Conservation (phyloP, 2,797 vertebrate species). For the Falco cherrug region DNA sequence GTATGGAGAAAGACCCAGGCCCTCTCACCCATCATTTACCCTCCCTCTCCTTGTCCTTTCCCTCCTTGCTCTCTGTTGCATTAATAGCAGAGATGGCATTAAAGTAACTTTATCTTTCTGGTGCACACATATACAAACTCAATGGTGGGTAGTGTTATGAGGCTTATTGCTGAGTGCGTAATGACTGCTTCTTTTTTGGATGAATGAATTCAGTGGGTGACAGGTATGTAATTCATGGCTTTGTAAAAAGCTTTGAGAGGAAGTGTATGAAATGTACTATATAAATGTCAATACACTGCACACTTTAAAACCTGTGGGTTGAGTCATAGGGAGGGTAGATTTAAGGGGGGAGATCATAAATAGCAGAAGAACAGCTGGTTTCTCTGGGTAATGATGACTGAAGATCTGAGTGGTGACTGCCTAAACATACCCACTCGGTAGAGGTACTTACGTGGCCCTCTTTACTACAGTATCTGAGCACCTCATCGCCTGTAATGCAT, state of each 20-base stretch:
- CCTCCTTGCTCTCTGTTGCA: constrained; percentile 8
- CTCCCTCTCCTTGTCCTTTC: background rate
- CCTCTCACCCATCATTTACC: constrained; percentile 2
- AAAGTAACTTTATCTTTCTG: constrained; percentile 72
- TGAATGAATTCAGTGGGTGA: constrained; percentile 74
- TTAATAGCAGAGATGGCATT: constrained; percentile 58
- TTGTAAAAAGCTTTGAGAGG: constrained; percentile 76
- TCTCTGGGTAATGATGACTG: constrained; percentile 68
- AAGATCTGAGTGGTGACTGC: constrained; percentile 56
- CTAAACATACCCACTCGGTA: constrained; percentile 13
- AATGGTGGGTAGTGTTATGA: constrained; percentile 60
- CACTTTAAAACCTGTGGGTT: constrained; percentile 70
- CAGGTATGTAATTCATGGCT: constrained; percentile 77
- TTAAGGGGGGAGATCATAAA: constrained; percentile 65
- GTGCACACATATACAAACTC: constrained; percentile 63
- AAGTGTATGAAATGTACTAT: constrained; percentile 75
- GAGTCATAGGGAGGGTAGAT: constrained; percentile 61
- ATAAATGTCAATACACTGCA: constrained; percentile 75
- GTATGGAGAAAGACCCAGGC: background rate
- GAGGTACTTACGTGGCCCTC: background rate
- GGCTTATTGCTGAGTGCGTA: constrained; percentile 66
- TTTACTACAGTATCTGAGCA: background rate
- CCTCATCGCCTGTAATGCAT: background rate
- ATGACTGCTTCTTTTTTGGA: constrained; percentile 75
- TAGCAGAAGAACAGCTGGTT: constrained; percentile 71